These are phyloP conservation scores for Stegodyphus dumicola DNA, from an alignment of 1,140 invertebrate genomes.

Conservation along the genomic window DNA sequence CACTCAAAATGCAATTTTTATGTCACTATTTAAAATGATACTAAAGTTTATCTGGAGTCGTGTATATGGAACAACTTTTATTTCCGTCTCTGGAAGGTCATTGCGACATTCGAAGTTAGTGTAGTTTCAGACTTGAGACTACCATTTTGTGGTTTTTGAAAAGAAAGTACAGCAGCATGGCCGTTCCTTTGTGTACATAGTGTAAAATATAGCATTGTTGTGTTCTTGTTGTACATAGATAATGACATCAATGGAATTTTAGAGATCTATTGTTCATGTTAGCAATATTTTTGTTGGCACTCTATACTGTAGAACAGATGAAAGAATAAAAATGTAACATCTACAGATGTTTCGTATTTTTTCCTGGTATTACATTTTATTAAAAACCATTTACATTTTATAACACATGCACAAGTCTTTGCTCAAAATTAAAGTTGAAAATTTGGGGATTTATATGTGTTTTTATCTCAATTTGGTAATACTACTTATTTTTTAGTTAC, in stretches of 20 bases:
- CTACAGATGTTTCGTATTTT: too few relatives aligned
- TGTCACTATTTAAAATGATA: too few relatives aligned
- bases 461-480: too few relatives aligned
- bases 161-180: neutral
- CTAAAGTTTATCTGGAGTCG: slow-evolving; percentile 4
- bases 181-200: slow-evolving; percentile 10
- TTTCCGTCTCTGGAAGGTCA: neutral
- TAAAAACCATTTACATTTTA: too few relatives aligned
- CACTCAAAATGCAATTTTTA: too few relatives aligned
- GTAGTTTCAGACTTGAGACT: neutral
- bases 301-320: slow-evolving; percentile 7
- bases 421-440: too few relatives aligned
- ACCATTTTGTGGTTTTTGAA: neutral
- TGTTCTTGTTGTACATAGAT: slow-evolving; percentile 24
- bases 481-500: too few relatives aligned
- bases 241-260: neutral
- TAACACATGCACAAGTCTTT: too few relatives aligned
- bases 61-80: neutral
- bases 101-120: neutral
- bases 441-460: too few relatives aligned
- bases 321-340: neutral
- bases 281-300: slow-evolving; percentile 26
- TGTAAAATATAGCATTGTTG: neutral
- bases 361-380: too few relatives aligned
- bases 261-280: slow-evolving; percentile 12